phyloP scores from a whole-genome alignment of 2,113 vertebrate species.

The Cricetomys ansorgei region DNA sequence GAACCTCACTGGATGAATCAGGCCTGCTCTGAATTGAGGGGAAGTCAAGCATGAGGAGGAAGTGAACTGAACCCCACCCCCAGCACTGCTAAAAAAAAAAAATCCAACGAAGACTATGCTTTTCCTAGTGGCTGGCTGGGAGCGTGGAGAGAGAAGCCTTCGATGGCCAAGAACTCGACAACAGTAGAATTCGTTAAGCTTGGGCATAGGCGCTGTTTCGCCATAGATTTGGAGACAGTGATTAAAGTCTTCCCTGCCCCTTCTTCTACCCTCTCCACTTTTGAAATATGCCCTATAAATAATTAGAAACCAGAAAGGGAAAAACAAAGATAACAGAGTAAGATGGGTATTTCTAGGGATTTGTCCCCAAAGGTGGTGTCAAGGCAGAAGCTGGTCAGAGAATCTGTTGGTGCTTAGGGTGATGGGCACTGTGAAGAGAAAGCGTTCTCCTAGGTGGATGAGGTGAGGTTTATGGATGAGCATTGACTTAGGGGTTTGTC shows the following conservation, averaged over 20 bases:
- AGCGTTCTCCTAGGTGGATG: background rate
- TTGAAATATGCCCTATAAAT: constrained; percentile 22
- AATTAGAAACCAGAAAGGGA: background rate
- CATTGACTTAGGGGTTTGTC: background rate
- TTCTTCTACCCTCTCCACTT: background rate
- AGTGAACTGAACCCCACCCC: background rate
- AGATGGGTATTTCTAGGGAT: background rate
- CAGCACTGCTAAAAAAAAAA: background rate
- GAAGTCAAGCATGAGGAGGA: constrained; percentile 54
- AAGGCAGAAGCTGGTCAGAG: background rate
- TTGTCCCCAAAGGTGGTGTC: background rate
- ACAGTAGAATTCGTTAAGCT: background rate
- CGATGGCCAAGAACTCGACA: background rate
- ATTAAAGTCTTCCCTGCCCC: background rate
- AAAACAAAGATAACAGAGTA: background rate
- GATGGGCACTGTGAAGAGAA: background rate
- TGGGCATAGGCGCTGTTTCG: background rate
- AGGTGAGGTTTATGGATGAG: background rate
- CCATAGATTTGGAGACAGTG: background rate
- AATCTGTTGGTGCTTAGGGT: background rate
- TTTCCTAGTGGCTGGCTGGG: background rate
- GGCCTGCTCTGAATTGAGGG: background rate
- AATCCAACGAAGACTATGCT: background rate
- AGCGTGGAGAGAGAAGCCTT: background rate
- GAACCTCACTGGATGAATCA: background rate